These are phyloP conservation scores for Pholis gunnellus DNA, from an alignment of 2,113 vertebrate genomes.

Conservation along the genomic window DNA sequence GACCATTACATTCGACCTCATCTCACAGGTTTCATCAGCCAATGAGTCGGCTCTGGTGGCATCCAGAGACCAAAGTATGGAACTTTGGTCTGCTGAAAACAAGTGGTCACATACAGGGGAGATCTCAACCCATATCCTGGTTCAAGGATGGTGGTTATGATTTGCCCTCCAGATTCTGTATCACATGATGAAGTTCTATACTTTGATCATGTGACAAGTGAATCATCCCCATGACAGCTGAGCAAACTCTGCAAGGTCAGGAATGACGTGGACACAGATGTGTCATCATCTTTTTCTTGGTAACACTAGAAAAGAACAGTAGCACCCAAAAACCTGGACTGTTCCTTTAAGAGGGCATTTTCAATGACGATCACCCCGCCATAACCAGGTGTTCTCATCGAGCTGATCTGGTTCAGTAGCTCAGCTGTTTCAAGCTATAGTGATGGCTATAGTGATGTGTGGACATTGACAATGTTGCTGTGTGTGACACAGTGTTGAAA, in stretches of 20 bases:
- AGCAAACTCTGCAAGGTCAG: background rate
- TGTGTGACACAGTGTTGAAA: constrained; percentile 20
- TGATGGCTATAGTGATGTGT: constrained; percentile 6
- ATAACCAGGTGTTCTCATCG: constrained; percentile 3
- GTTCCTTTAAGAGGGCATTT: background rate
- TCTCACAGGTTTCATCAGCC: background rate
- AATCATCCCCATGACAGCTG: background rate
- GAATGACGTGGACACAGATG: background rate
- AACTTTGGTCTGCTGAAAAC: background rate
- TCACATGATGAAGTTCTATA: background rate
- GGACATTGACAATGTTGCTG: background rate
- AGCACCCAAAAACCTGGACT: constrained; percentile 14
- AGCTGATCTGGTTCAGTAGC: constrained; percentile 22
- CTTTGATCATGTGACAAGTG: background rate
- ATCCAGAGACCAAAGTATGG: background rate
- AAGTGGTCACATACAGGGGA: background rate
- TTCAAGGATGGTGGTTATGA: background rate
- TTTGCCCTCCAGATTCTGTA: background rate
- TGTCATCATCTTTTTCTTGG: background rate
- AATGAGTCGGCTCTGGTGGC: background rate
- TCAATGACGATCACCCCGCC: constrained; percentile 3
- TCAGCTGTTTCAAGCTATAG: constrained; percentile 16
- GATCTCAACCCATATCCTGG: background rate
- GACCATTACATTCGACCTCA: background rate
- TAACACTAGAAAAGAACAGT: background rate